These are phyloP conservation scores for Harpagoxenus sublaevis DNA, from an alignment of 2,888 invertebrate genomes.

Conservation along the genomic window DNA sequence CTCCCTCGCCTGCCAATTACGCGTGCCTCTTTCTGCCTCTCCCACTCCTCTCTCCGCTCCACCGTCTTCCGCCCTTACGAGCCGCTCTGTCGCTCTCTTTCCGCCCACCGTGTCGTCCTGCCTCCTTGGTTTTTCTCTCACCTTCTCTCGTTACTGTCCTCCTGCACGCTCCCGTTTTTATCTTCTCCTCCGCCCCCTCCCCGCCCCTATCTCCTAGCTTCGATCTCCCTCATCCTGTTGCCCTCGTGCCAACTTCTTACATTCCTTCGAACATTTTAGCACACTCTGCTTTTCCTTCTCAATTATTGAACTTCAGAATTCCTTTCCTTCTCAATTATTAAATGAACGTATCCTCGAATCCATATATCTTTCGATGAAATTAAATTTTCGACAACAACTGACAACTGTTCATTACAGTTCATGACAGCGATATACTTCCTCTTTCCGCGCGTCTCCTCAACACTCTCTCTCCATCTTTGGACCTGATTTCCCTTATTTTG, in stretches of 20 bases:
- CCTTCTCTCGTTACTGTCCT: constrained; percentile 31
- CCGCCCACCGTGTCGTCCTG: constrained; percentile 42
- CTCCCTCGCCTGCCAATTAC: constrained; percentile 80
- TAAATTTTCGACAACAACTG: neutral
- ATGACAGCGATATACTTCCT: neutral
- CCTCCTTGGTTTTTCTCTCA: constrained; percentile 29
- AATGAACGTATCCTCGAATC: neutral
- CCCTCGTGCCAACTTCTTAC: constrained; percentile 50
- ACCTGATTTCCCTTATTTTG: neutral
- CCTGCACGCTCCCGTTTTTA: constrained; percentile 34
- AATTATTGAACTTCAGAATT: constrained; percentile 6
- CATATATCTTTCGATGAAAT: neutral
- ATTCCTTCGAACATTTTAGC: constrained; percentile 38
- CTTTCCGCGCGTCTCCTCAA: neutral
- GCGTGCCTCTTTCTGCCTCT: constrained; percentile 80
- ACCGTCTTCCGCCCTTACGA: constrained; percentile 45
- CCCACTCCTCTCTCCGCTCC: constrained; percentile 45
- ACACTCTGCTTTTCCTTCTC: constrained; percentile 26
- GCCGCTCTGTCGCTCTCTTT: constrained; percentile 50
- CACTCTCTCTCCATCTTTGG: neutral
- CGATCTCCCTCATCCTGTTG: constrained; percentile 55
- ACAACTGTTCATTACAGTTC: neutral
- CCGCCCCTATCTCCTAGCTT: constrained; percentile 20
- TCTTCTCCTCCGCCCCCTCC: constrained; percentile 24
- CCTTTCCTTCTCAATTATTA: neutral